phyloP scores from a whole-genome alignment of 2,888 invertebrate species.

The Dryococelus australis region DNA sequence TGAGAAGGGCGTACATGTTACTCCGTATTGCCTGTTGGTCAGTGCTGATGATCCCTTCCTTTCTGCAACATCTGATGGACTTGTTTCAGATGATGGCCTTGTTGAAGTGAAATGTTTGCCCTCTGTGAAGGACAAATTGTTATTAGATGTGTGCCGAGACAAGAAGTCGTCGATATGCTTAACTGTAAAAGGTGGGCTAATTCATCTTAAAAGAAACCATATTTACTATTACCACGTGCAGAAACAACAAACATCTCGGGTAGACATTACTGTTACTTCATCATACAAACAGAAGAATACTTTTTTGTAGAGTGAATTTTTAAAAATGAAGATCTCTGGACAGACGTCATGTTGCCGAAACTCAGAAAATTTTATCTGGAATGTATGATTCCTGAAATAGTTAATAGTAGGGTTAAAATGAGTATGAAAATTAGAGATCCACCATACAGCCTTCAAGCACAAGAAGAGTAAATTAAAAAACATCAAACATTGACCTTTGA shows the following conservation, averaged over 20 bases:
- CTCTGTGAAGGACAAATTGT: background rate
- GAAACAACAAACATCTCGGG: background rate
- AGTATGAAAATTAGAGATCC: constrained; percentile 13
- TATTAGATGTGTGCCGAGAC: background rate
- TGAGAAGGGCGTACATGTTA: background rate
- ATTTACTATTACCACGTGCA: constrained; percentile 24
- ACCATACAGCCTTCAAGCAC: background rate
- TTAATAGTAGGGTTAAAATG: background rate
- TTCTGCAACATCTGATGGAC: constrained; percentile 21
- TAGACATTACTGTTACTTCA: background rate
- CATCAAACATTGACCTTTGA: background rate
- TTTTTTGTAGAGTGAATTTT: constrained; percentile 2
- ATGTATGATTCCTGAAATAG: background rate
- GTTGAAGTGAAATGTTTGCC: constrained; percentile 20
- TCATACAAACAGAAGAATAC: background rate
- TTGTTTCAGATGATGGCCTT: background rate
- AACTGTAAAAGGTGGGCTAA: background rate
- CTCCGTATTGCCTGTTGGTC: background rate
- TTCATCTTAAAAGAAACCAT: background rate
- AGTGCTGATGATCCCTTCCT: constrained; percentile 11
- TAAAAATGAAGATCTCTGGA: background rate
- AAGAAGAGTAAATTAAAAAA: background rate
- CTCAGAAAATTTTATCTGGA: background rate
- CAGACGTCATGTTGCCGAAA: constrained; percentile 20
- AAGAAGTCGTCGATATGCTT: background rate